These are phyloP conservation scores for Tipula unca DNA, from an alignment of 2,888 invertebrate genomes.

Conservation along the genomic window DNA sequence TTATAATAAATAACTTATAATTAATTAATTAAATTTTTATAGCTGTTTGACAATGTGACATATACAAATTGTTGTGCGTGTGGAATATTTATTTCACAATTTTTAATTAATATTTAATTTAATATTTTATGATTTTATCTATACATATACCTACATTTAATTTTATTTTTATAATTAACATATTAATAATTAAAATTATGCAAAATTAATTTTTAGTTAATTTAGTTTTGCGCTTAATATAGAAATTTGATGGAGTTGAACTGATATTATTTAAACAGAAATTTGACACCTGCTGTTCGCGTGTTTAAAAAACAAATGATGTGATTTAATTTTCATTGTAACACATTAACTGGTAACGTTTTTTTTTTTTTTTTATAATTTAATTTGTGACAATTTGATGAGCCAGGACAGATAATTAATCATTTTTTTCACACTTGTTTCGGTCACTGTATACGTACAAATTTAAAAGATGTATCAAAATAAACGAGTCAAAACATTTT, in stretches of 20 bases:
- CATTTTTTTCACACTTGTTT: not conserved
- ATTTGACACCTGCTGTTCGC: not conserved
- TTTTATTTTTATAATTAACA: not conserved
- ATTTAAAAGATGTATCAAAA: not conserved
- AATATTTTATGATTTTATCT: not conserved
- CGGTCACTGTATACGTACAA: not conserved
- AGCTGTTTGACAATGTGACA: not conserved
- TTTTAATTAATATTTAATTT: not conserved
- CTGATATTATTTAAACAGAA: not conserved
- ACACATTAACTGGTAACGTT: not conserved
- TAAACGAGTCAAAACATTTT: slow-evolving; percentile 15
- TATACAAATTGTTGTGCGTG: not conserved
- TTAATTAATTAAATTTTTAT: not conserved
- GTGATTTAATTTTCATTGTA: not conserved
- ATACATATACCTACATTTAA: too few relatives aligned
- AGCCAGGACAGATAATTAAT: not conserved
- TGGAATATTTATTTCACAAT: not conserved
- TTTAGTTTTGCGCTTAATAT: not conserved
- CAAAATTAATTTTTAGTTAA: not conserved
- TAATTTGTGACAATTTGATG: not conserved
- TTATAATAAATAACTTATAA: not conserved
- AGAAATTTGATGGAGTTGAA: not conserved
- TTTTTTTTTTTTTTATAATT: not conserved
- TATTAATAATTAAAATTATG: not conserved
- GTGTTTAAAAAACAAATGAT: not conserved